A percentile compares a stretch with the other conserved stretches of the same genome.
phyloP scores from a whole-genome alignment of 2,113 vertebrate species.

The Melanerpes aurifrons region DNA sequence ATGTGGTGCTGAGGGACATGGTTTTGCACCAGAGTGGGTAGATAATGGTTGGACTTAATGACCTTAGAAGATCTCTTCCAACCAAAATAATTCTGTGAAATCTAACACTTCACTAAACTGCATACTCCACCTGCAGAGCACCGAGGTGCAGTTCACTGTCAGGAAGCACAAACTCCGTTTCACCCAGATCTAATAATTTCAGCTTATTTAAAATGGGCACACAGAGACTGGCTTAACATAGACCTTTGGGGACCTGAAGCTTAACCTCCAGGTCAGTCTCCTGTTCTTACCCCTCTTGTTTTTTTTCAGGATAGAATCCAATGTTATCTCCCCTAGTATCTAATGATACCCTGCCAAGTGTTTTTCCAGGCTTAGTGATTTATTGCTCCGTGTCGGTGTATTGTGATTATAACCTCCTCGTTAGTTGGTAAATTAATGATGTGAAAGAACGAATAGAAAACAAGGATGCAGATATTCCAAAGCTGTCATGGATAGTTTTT shows the following conservation, averaged over 20 bases:
- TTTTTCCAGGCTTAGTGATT: neutral
- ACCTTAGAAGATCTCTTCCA: too few species aligned
- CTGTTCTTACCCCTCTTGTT: too few species aligned
- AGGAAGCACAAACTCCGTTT: neutral
- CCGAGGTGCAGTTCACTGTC: accelerated
- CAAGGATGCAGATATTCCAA: neutral
- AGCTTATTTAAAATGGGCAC: neutral
- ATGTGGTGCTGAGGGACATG: too few species aligned
- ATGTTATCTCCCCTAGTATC: neutral
- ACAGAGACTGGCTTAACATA: neutral
- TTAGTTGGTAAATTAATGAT: slow-evolving; percentile 14
- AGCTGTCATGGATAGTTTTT: neutral
- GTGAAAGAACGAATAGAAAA: neutral
- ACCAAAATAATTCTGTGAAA: neutral
- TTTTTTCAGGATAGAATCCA: neutral
- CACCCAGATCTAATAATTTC: neutral
- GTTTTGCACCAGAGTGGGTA: too few species aligned
- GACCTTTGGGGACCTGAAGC: neutral
- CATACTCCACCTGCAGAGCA: neutral
- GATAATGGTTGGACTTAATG: too few species aligned
- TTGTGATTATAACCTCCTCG: slow-evolving; percentile 39
- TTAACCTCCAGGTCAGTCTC: neutral
- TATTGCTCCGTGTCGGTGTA: neutral
- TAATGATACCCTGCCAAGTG: neutral
- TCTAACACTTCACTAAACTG: neutral